Base-by-base conservation (phyloP, 2,888 invertebrate genomes). In the Prenolepis imparis region DNA sequence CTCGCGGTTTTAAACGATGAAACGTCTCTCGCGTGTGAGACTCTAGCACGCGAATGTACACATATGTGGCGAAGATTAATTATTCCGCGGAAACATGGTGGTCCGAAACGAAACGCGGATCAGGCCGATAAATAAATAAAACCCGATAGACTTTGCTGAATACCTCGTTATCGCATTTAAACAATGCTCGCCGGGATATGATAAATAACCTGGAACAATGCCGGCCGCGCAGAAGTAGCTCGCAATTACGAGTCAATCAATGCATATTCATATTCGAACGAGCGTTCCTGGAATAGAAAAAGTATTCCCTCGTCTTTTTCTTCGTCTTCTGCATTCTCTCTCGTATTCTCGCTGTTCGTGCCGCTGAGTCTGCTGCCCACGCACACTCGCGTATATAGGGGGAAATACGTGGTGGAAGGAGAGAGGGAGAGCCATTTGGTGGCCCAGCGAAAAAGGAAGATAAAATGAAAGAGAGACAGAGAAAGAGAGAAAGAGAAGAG, bases 221-320 rank as follows among this genome's bases (percentile, higher is more conserved):
- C 57, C 12, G 78, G 59, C 59, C 61, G 80, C 44, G 75, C 77
- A 83, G 90, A 89, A 90, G 90, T 89, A 89, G 90, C 90, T 86
- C 85, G 91, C 90, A 90, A 91, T 91, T 91, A 91, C 89, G 85
- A 86, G 91, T 91, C 91, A 91, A 91, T 91, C 91, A 90, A 90
- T 92, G 90, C 91, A 92, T 92, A 91, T 90, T 90, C 90, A 91
- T 91, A 88, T 90, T 87, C 83, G 90, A 84, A 86, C 87, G 87
- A 85, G 88, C 91, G 91, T 90, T 91, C 88, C 88, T 84, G 87
- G 90, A 91, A 90, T 90, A 85, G 88, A 90, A 89, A 90, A 90
- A 89, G 61, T 81, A 59, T 32, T 57, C 39, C 32, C 52, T 57
- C 44, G 32, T 28, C 81, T 70, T 75, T 84, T 81, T 83, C 82